Conservation (phyloP, 1,140 invertebrate genomes). For the Bactericera cockerelli region DNA sequence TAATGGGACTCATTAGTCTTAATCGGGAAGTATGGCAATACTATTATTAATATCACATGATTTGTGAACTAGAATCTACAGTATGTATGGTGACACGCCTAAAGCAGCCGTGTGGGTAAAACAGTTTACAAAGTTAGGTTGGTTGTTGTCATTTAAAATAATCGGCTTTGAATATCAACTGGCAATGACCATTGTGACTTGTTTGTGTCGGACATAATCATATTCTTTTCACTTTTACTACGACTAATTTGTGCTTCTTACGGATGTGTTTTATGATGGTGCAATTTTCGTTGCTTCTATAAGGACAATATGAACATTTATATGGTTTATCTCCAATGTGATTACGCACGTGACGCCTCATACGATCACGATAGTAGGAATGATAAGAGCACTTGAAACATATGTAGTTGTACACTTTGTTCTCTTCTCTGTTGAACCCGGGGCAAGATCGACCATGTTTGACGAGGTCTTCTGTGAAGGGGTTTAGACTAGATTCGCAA, state of each 20-base stretch:
- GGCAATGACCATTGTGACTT: too few relatives aligned
- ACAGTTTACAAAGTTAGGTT: too few relatives aligned
- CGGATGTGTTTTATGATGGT: conserved; percentile 1
- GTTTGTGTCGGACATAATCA: too few relatives aligned
- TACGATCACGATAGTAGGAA: not conserved
- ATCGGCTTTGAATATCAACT: too few relatives aligned
- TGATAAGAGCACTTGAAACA: not conserved
- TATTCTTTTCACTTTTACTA: too few relatives aligned
- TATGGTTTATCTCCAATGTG: conserved; percentile 20
- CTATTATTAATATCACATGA: too few relatives aligned
- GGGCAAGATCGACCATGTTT: not conserved
- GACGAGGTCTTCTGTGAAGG: not conserved
- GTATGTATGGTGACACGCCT: too few relatives aligned
- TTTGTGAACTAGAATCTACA: too few relatives aligned
- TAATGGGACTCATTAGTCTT: too few relatives aligned
- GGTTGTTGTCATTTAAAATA: too few relatives aligned
- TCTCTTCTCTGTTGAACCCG: not conserved
- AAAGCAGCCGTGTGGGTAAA: too few relatives aligned
- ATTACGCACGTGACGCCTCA: conserved; percentile 46
- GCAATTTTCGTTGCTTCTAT: not conserved
- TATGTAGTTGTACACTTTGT: not conserved
- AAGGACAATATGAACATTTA: conserved; percentile 34
- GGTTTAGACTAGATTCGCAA: not conserved
- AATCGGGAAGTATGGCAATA: too few relatives aligned
- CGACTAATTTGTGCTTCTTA: not conserved